phyloP scores from a whole-genome alignment of 2,888 invertebrate genomes.

The Epistrophe eligans region DNA sequence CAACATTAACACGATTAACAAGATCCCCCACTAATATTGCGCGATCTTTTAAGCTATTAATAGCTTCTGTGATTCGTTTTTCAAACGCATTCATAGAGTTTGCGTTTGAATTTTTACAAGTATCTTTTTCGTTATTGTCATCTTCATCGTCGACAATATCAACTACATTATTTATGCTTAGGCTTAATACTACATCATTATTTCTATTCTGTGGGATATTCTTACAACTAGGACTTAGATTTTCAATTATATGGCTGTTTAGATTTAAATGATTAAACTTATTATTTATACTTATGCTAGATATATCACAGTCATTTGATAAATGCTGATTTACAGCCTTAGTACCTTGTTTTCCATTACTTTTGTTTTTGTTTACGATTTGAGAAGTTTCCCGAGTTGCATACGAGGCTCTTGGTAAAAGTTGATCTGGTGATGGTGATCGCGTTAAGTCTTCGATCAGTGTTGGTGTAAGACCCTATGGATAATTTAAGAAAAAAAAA shows the following conservation, averaged over 20 bases:
- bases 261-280: conserved; percentile 40
- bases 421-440: conserved; percentile 25
- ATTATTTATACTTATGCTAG: conserved; percentile 46
- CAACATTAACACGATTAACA: not conserved
- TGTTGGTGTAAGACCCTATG: conserved; percentile 30
- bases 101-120: conserved; percentile 11
- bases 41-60: conserved; percentile 37
- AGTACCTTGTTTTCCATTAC: conserved; percentile 53
- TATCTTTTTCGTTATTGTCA: not conserved
- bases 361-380: not conserved
- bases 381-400: not conserved
- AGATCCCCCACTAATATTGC: conserved; percentile 3
- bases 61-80: not conserved
- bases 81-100: not conserved
- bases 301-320: conserved; percentile 69
- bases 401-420: not conserved
- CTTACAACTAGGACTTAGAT: conserved; percentile 56
- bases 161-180: not conserved
- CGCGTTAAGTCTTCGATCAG: conserved; percentile 22
- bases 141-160: conserved; percentile 12
- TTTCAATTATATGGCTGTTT: conserved; percentile 19
- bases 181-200: conserved; percentile 40
- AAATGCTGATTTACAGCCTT: conserved; percentile 63
- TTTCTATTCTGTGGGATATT: conserved; percentile 41
- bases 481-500: conserved; percentile 2